Evolutionary conservation across 2,888 invertebrate species (phyloP), one percentile per base, ranked within the genome.

Genomic region (Tortrix viridana): DNA sequence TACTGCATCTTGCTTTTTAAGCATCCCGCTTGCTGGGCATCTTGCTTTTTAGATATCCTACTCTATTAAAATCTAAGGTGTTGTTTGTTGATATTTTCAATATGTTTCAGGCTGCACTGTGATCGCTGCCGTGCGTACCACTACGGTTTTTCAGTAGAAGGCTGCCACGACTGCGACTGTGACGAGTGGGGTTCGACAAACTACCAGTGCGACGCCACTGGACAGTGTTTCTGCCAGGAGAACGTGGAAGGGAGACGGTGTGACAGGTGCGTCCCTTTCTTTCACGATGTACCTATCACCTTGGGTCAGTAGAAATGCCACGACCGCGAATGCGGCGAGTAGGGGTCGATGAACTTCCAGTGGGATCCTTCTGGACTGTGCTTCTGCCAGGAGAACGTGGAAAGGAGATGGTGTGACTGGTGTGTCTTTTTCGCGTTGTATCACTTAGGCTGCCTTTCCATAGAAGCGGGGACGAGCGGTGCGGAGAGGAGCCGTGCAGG

Each of bases 171-270:
- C 53, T 98, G 98, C 73, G 96, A 97, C 67, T 98, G 98, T 74
- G 98, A 98, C 76, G 93, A 93, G 32, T 96, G 97, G 81, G 98
- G 98, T 23, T 97, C 98, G 0, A 95, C 95, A 60, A 95, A 96
- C 74, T 94, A 96, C 71, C 98, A 99, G 83, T 99, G 99, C 79
- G 96, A 96, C 71, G 93, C 95, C 59, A 92, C 85, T 37, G 98
- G 98, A 0, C 98, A 98, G 84, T 99, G 99, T 89, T 96, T 95
- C 0, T 95, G 95, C 73, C 94, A 96, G 67, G 95, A 96, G 59
- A 97, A 97, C 80, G 98, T 99, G 0, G 99, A 98, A 84, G 99
- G 99, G 1, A 92, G 96, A 37, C 94, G 95, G 22, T 99, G 99
- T 84, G 98, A 99, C 85, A 95, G 86, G 92, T 90, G 61, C 66